A percentile compares a stretch with the other conserved stretches of the same genome.
phyloP scores from a whole-genome alignment of 2,888 invertebrate species.

The Drosophila recens region DNA sequence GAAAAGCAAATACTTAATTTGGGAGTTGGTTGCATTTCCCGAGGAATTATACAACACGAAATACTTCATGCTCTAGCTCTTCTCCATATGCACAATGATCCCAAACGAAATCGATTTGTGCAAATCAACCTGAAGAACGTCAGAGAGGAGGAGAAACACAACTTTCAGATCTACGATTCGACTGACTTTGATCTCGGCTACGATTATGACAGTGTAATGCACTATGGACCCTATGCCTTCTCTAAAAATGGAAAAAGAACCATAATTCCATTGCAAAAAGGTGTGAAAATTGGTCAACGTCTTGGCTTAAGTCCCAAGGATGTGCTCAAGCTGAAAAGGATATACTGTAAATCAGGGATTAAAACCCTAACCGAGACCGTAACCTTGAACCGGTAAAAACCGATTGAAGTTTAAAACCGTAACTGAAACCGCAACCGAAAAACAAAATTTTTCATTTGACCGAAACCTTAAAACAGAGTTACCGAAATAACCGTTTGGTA shows the following conservation, averaged over 20 bases:
- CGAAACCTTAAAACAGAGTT: too few species aligned
- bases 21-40: slow-evolving; percentile 59
- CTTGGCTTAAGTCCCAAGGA: slow-evolving; percentile 63
- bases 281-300: slow-evolving; percentile 70
- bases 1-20: slow-evolving; percentile 57
- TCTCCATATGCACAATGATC: slow-evolving; percentile 91
- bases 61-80: slow-evolving; percentile 91
- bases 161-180: slow-evolving; percentile 88
- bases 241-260: slow-evolving; percentile 89
- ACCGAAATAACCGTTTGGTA: too few species aligned
- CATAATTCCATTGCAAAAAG: slow-evolving; percentile 86
- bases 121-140: slow-evolving; percentile 84
- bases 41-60: slow-evolving; percentile 89
- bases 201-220: slow-evolving; percentile 92
- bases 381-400: too few species aligned
- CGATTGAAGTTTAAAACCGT: too few species aligned
- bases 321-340: slow-evolving; percentile 48
- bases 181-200: slow-evolving; percentile 89
- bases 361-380: too few species aligned
- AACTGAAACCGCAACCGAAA: too few species aligned
- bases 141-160: slow-evolving; percentile 87
- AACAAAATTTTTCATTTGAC: too few species aligned
- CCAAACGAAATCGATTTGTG: slow-evolving; percentile 89
- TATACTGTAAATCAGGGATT: slow-evolving; percentile 53
- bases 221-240: slow-evolving; percentile 90